These are phyloP conservation scores for Podarcis cretensis DNA, from an alignment of 2,113 vertebrate genomes.

Conservation along the genomic window DNA sequence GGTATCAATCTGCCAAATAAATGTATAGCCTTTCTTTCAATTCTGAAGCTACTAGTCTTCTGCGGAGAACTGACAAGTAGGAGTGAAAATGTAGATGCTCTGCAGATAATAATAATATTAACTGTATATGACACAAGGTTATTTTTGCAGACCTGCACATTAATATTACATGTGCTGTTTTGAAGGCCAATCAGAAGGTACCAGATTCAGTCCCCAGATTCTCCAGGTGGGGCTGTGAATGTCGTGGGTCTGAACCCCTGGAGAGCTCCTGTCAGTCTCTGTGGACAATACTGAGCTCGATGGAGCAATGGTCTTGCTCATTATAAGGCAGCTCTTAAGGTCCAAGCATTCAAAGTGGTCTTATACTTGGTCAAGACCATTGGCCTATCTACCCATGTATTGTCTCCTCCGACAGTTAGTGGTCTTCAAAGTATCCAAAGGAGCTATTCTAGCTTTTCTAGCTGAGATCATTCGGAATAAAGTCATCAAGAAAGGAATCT, in stretches of 20 bases:
- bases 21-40: not conserved
- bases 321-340: no score
- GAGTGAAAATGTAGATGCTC: not conserved
- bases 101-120: not conserved
- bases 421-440: no score
- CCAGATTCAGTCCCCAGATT: no score
- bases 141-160: not conserved
- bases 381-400: not conserved
- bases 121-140: not conserved
- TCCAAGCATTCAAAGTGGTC: not conserved
- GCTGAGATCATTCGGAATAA: no score
- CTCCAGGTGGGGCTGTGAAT: no score
- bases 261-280: not conserved
- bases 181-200: not conserved
- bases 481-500: no score
- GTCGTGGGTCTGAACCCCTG: no score
- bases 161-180: not conserved
- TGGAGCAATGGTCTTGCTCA: no score
- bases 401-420: not conserved
- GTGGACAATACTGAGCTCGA: no score
- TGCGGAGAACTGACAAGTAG: not conserved
- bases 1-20: not conserved
- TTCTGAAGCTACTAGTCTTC: not conserved
- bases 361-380: not conserved
- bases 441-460: no score